Conservation (phyloP, 2,113 vertebrate species). For the Rhabdornis inornatus region DNA sequence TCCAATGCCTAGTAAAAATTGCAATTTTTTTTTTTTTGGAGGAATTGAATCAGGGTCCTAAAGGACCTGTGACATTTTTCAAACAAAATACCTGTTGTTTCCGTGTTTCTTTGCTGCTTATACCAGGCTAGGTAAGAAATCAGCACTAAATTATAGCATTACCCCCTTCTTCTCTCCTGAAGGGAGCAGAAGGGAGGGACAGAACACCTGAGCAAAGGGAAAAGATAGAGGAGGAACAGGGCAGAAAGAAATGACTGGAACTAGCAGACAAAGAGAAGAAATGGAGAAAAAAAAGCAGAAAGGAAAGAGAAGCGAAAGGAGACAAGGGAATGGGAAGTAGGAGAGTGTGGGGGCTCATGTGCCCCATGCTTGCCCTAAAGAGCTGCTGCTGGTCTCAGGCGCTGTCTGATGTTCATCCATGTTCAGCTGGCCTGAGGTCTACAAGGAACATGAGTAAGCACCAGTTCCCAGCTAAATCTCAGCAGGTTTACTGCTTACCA, state of each 20-base stretch:
- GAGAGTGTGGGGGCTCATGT: rapidly evolving
- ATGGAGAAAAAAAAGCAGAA: background rate
- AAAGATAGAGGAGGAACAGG: background rate
- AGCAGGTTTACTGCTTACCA: background rate
- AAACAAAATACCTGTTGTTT: background rate
- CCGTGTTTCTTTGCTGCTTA: background rate
- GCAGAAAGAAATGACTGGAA: background rate
- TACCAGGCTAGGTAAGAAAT: background rate
- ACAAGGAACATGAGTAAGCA: background rate
- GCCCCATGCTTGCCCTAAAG: rapidly evolving
- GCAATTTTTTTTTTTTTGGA: background rate
- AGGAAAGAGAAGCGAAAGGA: background rate
- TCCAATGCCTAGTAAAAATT: background rate
- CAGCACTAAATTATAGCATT: background rate
- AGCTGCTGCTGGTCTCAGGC: background rate
- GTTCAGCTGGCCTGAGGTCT: rapidly evolving
- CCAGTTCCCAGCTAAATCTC: background rate
- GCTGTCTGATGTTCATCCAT: background rate
- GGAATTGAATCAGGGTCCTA: background rate
- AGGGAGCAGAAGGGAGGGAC: background rate
- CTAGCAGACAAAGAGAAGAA: background rate
- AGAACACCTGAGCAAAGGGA: background rate
- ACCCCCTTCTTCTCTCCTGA: background rate
- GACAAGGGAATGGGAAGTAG: background rate
- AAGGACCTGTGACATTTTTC: background rate